Base-by-base conservation (phyloP, 2,888 invertebrate genomes). In the Mythimna albipuncta region DNA sequence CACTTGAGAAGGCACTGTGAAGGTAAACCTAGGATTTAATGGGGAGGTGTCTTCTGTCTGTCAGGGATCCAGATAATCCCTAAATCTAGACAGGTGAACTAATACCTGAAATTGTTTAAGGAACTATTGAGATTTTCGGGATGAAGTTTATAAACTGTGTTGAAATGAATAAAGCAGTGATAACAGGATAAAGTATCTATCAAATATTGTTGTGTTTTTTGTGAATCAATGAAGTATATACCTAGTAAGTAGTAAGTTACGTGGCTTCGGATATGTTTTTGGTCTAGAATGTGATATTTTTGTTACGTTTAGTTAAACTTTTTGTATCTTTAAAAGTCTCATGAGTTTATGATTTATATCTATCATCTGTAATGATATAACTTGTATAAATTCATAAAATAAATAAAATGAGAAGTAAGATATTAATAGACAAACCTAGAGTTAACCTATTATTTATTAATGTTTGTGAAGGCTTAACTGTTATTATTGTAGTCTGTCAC, bases 11-110 rank as follows among this genome's bases (percentile, higher is more conserved):
- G 68, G 57, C 13, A 41, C 41, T 19, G 68, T 62, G 61, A 41
- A 69, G 64, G 38, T 77, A 77, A 81, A 77, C 62, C 59, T 68
- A 58, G 71, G 79, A 73, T 82, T 82, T 82, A 73, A 58, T 61
- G 66, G 11, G 59, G 54, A 69, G 64, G 69, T 77, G 72, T 68
- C 63, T 68, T 35, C 57, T 78, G 57, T 26, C 54, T 54, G 47
- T 61, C 54, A 72, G n/a, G 67, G 64, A 64, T 82, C 19, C 54
- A 52, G 58, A 26, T 85, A 84, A 84, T 67, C 82, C 85, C 26
- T 55, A 67, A 64, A 84, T 67, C 61, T 69, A 44, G 32, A 54
- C 68, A 64, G 66, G 75, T 64, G 16, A 35, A 55, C 21, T 59
- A 52, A 19, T 47, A 13, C 38, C 21, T 64, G 19, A 74, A 65